phyloP scores from a whole-genome alignment of 1,140 invertebrate species.

The Camponotus floridanus region DNA sequence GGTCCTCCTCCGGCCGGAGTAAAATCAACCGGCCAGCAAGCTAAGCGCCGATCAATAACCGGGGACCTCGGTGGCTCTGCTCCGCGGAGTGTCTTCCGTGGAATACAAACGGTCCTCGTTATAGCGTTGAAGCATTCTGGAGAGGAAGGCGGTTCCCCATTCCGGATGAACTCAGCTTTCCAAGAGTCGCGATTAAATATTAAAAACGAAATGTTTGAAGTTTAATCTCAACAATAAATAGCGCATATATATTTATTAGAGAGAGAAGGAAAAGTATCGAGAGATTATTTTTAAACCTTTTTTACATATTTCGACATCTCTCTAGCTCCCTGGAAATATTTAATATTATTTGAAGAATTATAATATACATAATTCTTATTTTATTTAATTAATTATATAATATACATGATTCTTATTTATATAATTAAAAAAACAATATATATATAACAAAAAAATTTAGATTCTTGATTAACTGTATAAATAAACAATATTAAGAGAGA shows the following conservation, averaged over 20 bases:
- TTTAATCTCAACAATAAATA: background rate
- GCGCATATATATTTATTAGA: background rate
- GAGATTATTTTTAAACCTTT: no score
- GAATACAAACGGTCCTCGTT: constrained; percentile 59
- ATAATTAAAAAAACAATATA: background rate
- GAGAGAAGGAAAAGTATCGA: no score
- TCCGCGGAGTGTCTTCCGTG: constrained; percentile 65
- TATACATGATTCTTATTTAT: background rate
- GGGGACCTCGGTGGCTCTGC: constrained; percentile 75
- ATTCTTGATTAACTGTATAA: background rate
- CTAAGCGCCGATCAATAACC: constrained; percentile 82
- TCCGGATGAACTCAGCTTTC: constrained; percentile 5
- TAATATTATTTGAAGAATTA: no score
- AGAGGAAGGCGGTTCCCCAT: background rate
- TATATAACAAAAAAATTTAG: no score
- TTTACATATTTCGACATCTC: background rate
- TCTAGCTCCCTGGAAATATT: no score
- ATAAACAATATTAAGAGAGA: background rate
- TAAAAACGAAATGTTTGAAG: background rate
- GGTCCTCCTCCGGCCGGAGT: constrained; percentile 81
- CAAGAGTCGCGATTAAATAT: background rate
- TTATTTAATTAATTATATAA: background rate
- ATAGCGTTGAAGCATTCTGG: constrained; percentile 42
- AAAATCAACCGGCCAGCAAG: constrained; percentile 78
- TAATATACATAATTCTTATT: background rate